phyloP scores from a whole-genome alignment of 2,888 invertebrate species.

The Noctuana brunneofusca region DNA sequence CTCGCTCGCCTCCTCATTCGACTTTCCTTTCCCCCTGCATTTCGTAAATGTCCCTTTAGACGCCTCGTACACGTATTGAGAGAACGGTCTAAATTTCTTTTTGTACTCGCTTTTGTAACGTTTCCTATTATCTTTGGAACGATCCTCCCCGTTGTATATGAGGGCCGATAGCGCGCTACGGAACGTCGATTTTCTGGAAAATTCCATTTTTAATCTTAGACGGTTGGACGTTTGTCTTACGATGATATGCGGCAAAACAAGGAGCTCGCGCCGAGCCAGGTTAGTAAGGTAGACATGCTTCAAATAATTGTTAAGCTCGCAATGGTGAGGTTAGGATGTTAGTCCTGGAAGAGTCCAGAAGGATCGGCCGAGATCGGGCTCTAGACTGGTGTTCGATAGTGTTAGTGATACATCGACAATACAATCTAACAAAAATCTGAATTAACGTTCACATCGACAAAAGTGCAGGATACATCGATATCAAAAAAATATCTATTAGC shows the following conservation, averaged over 20 bases:
- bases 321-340: slow-evolving; percentile 77
- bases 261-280: slow-evolving; percentile 78
- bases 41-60: slow-evolving; percentile 86
- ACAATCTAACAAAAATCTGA: slow-evolving; percentile 78
- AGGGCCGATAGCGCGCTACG: slow-evolving; percentile 83
- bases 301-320: slow-evolving; percentile 80
- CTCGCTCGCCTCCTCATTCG: slow-evolving; percentile 80
- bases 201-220: slow-evolving; percentile 81
- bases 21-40: slow-evolving; percentile 85
- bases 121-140: slow-evolving; percentile 85
- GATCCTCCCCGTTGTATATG: slow-evolving; percentile 84
- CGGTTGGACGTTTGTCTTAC: slow-evolving; percentile 65
- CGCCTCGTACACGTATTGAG: slow-evolving; percentile 89
- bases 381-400: slow-evolving; percentile 52
- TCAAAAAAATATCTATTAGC: slow-evolving; percentile 72
- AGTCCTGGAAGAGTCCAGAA: slow-evolving; percentile 74
- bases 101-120: slow-evolving; percentile 90
- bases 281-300: slow-evolving; percentile 79
- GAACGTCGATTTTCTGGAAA: slow-evolving; percentile 84
- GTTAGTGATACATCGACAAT: slow-evolving; percentile 79
- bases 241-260: slow-evolving; percentile 79
- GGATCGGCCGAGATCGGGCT: slow-evolving; percentile 61
- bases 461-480: slow-evolving; percentile 70
- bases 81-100: slow-evolving; percentile 92
- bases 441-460: slow-evolving; percentile 73